These are phyloP conservation scores for Tillus elongatus DNA, from an alignment of 2,888 invertebrate species.

Conservation along the genomic window DNA sequence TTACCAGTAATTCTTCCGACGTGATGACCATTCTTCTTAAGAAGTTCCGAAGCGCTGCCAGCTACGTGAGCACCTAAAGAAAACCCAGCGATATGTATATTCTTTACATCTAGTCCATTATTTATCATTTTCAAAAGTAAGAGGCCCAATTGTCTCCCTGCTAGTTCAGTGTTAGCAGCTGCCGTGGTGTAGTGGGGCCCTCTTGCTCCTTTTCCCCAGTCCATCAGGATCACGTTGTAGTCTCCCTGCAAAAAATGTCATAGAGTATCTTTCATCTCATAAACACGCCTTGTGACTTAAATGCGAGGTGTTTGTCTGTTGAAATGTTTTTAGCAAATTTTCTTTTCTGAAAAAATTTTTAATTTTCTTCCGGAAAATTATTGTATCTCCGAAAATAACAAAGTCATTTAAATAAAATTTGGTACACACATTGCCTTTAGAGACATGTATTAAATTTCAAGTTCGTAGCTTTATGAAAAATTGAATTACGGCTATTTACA, in stretches of 20 bases:
- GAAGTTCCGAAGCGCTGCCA: constrained; percentile 48
- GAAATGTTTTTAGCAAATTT: no score
- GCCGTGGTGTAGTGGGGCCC: constrained; percentile 48
- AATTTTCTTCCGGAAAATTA: no score
- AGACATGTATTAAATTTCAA: no score
- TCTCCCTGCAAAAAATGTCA: constrained; percentile 44
- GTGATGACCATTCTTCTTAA: constrained; percentile 42
- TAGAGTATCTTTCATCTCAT: no score
- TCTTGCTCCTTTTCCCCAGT: constrained; percentile 50
- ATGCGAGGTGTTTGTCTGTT: no score
- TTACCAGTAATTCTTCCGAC: constrained; percentile 51
- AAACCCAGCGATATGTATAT: constrained; percentile 50
- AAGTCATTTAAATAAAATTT: no score
- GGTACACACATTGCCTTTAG: no score
- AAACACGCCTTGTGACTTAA: no score
- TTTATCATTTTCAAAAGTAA: constrained; percentile 44
- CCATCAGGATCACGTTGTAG: constrained; percentile 46
- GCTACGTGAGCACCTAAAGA: constrained; percentile 54
- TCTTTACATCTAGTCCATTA: constrained; percentile 39
- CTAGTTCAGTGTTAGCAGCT: constrained; percentile 52
- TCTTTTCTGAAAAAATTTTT: no score
- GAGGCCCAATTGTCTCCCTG: constrained; percentile 49
- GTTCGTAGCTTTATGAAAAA: no score
- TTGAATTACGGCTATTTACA: no score
- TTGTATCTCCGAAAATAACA: no score